phyloP scores from a whole-genome alignment of 2,797 vertebrate species.

The Sebastes melanostomus region DNA sequence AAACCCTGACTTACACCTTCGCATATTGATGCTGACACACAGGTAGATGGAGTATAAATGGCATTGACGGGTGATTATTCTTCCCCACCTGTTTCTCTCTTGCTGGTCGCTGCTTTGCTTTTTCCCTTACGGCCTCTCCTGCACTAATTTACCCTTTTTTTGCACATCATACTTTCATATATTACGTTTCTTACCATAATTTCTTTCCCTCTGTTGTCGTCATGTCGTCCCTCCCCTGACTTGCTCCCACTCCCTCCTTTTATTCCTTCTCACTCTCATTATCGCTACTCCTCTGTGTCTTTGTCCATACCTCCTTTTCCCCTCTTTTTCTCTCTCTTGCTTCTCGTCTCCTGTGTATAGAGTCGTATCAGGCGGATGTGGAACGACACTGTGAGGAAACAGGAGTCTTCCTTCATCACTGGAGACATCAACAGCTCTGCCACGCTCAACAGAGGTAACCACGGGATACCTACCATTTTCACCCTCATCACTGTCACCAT shows the following conservation, averaged over 20 bases:
- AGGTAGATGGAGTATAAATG: constrained; percentile 32
- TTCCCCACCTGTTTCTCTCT: constrained; percentile 41
- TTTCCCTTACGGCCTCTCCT: constrained; percentile 57
- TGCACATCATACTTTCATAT: constrained; percentile 37
- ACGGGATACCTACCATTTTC: constrained; percentile 71
- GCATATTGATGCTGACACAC: constrained; percentile 37
- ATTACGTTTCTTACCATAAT: constrained; percentile 39
- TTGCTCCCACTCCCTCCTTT: constrained; percentile 1
- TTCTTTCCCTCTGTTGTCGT: constrained; percentile 39
- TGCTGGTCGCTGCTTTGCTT: constrained; percentile 40
- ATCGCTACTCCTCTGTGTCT: constrained; percentile 11
- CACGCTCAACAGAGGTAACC: constrained; percentile 98
- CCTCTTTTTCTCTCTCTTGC: constrained; percentile 6
- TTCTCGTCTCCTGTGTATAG: constrained; percentile 71
- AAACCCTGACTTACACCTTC: constrained; percentile 43
- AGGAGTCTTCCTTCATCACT: constrained; percentile 99
- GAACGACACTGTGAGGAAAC: constrained; percentile 99
- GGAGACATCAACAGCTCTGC: constrained; percentile 99
- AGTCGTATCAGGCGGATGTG: constrained; percentile 99
- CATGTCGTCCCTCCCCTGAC: constrained; percentile 8
- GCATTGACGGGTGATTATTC: constrained; percentile 55
- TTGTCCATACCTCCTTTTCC: constrained; percentile 3
- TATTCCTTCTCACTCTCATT: constrained; percentile 7
- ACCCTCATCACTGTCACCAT: constrained; percentile 70
- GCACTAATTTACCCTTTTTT: constrained; percentile 62